Evolutionary conservation across 2,797 vertebrate species (phyloP), one percentile per base, ranked within the genome.

Genomic region (Okamejei kenojei): DNA sequence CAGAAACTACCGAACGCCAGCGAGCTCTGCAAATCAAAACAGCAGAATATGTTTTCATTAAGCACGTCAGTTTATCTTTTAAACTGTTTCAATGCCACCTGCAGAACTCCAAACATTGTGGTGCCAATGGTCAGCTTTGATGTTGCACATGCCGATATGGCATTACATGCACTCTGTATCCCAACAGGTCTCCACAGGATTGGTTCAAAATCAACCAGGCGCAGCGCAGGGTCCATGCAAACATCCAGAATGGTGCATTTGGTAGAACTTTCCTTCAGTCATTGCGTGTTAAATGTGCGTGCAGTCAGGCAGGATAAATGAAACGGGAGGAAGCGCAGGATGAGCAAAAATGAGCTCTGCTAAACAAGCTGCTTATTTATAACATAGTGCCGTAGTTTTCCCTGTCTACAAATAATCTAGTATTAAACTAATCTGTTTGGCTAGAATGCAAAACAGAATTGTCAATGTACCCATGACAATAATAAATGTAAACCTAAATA

Each of bases 21-120:
- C 88, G 71, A 92, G 73, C 45, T 92, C 90, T 76, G 90, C 90
- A 92, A 92, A 58, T 76, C 45, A 58, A 92, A 92, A 92, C 71
- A 91, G 38, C 71, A 76, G 90, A 91, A 29, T 29, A 91, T 68
- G 35, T 91, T 91, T 91, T 73, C 88, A 91, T 74, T 74, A 74
- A 91, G 45, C 65, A 90, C 26, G 32, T 90, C 32, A 17, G 65
- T 91, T 91, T 74, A 54, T 6, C 38, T 74, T 91, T 91, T 17
- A 92, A 92, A 92, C 45, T 76, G 38, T 92, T 76, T 76, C 58
- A 76, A 92, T 5, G 71, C 13, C 29, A 26, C 73, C 38, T 38
- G 38, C 71, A 29, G 13, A 74, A 76, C 71, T 92, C 38, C 73
- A 38, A 92, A 76, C 26, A 88, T 73, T 8, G 35, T 54, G 38